phyloP scores from a whole-genome alignment of 2,797 vertebrate species.

The Muscicapa comitata region DNA sequence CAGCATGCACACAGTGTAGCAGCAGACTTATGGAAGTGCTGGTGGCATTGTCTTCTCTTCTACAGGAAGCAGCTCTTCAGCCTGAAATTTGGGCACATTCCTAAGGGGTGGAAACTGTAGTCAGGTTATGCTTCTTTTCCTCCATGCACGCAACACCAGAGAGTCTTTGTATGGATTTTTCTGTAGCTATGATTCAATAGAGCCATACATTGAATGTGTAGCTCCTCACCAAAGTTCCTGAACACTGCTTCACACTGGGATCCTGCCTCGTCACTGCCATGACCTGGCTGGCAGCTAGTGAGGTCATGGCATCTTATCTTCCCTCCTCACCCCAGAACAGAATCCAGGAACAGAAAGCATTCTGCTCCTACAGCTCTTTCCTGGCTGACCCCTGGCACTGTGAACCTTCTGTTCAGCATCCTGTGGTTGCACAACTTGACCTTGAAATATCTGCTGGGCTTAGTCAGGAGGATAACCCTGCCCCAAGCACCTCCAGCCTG shows the following conservation, averaged over 20 bases:
- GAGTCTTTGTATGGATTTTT: not conserved
- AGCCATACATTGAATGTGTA: not conserved
- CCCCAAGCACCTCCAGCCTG: accelerated
- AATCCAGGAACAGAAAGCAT: not conserved
- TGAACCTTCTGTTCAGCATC: not conserved
- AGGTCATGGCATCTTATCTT: not conserved
- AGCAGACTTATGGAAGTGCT: not conserved
- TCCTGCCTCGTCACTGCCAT: not conserved
- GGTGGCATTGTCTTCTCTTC: not conserved
- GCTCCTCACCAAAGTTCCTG: not conserved
- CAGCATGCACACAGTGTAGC: not conserved
- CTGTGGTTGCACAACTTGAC: not conserved
- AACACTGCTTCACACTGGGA: not conserved
- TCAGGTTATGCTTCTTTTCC: not conserved
- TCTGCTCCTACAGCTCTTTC: not conserved
- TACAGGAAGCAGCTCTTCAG: not conserved
- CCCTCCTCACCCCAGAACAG: not conserved
- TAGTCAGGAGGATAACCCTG: not conserved
- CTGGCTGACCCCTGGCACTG: not conserved
- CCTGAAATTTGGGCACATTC: not conserved
- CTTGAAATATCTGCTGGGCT: not conserved
- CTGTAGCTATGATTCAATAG: not conserved
- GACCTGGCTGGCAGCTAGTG: not conserved
- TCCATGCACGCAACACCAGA: not conserved
- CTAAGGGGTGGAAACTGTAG: not conserved